Conservation (phyloP, 2,888 invertebrate species). For the Chymomyza caudatula region DNA sequence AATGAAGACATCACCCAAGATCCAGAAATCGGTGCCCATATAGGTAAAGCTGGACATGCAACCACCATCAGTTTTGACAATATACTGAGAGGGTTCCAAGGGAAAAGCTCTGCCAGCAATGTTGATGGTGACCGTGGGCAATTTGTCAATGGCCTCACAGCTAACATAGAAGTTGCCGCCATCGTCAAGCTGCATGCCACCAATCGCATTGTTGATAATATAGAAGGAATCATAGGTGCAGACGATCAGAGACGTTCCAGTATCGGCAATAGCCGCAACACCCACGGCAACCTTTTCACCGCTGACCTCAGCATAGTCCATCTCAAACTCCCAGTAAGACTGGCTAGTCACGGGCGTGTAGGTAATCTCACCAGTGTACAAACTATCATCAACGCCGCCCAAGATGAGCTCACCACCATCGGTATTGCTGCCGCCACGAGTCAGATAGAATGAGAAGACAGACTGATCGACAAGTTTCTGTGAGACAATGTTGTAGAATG, state of each 20-base stretch:
- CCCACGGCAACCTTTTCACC: slow-evolving; percentile 80
- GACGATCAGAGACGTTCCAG: slow-evolving; percentile 95
- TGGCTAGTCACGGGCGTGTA: slow-evolving; percentile 89
- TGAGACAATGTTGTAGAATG: slow-evolving; percentile 92
- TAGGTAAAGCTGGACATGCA: slow-evolving; percentile 95
- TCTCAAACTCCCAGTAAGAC: slow-evolving; percentile 97
- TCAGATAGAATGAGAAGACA: slow-evolving; percentile 95
- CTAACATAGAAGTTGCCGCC: slow-evolving; percentile 89
- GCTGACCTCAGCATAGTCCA: slow-evolving; percentile 83
- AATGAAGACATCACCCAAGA: slow-evolving; percentile 96
- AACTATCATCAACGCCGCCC: slow-evolving; percentile 93
- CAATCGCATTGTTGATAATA: slow-evolving; percentile 31
- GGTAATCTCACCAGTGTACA: slow-evolving; percentile 82
- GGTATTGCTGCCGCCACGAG: slow-evolving; percentile 83
- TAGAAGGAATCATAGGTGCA: slow-evolving; percentile 78
- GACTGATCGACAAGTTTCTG: slow-evolving; percentile 85
- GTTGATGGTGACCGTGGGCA: slow-evolving; percentile 87
- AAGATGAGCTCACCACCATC: slow-evolving; percentile 91
- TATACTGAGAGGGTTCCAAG: slow-evolving; percentile 88
- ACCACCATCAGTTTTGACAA: slow-evolving; percentile 81
- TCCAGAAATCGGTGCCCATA: slow-evolving; percentile 91
- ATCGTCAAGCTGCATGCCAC: background rate
- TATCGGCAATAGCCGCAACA: slow-evolving; percentile 89
- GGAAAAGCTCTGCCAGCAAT: slow-evolving; percentile 86
- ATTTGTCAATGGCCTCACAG: slow-evolving; percentile 85